Conservation (phyloP, 2,797 vertebrate species). For the Arremon brunneinucha region DNA sequence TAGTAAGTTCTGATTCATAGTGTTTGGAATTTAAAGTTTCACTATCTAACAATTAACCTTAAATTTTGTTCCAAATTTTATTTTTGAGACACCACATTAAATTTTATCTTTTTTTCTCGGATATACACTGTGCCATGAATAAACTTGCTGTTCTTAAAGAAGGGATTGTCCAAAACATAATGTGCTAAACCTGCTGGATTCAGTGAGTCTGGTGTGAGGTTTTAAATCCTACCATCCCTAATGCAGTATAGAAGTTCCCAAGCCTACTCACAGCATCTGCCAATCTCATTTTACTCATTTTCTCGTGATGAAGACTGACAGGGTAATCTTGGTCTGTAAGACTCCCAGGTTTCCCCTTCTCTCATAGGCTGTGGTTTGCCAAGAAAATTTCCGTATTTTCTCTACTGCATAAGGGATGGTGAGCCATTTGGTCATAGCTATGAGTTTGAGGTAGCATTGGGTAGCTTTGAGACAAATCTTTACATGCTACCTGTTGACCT, state of each 20-base stretch:
- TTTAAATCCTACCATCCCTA: neutral
- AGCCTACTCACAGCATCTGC: neutral
- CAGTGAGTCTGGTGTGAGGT: neutral
- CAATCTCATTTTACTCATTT: neutral
- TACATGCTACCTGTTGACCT: neutral
- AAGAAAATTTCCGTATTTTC: neutral
- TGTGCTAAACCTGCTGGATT: neutral
- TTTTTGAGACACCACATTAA: neutral
- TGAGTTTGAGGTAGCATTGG: no score
- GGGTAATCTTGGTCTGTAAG: neutral
- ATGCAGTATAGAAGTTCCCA: neutral
- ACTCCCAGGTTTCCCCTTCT: neutral
- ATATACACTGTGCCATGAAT: neutral
- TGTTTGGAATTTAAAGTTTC: neutral
- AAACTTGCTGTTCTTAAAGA: neutral
- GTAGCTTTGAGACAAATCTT: neutral
- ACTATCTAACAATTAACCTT: neutral
- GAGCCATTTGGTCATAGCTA: accelerated
- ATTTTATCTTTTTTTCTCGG: neutral
- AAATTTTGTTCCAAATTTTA: neutral
- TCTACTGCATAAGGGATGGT: neutral
- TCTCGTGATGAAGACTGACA: accelerated
- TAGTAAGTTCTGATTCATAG: neutral
- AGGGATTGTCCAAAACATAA: neutral
- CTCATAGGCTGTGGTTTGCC: neutral